Base-by-base conservation (phyloP, 2,797 vertebrate genomes). In the Coregonus sp. region DNA sequence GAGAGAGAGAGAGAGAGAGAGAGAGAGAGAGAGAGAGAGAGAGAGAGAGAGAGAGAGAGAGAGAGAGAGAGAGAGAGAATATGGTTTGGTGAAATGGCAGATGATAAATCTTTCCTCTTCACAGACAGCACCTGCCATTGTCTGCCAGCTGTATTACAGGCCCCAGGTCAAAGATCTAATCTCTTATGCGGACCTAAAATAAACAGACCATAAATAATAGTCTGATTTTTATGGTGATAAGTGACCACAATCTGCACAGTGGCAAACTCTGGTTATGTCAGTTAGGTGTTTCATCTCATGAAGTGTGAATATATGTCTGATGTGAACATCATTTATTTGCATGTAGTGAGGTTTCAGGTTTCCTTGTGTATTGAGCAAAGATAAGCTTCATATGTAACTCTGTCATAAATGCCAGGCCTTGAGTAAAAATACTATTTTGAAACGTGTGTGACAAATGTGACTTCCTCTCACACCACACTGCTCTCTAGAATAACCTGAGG, bases 71-170 rank as follows among this genome's bases (percentile, higher is more conserved):
- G 35, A 47, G 50, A 16, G 40, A 47, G 40, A 54, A 1, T 16
- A 52, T 51, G 68, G 9, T 47, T 51, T 73, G 52, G 83, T 33
- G 72, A 87, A 87, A 51, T 52, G 47, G 31, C 31, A 54, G 51
- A 80, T 47, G 72, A 87, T 86, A 86, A 87, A 90, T 89, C 76
- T 82, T 79, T 74, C 37, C 77, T 59, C 54, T 75, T 72, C 72
- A 56, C 47, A 63, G 69, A 81, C 50, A 56, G 73, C 81, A 87
- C 76, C 82, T 83, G 82, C 75, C 80, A 81, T 52, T 83, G 75
- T 78, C 81, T 75, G 80, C 76, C 84, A 86, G 86, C 81, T 88
- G 82, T 70, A 77, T n/a, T 61, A 18, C 50, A 79, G 63, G 33
- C 77, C 73, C 56, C 74, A 73, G 70, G 51, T 79, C 80, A 75